Base-by-base conservation (phyloP, 2,888 invertebrate genomes). In the Eupeodes latifasciatus region DNA sequence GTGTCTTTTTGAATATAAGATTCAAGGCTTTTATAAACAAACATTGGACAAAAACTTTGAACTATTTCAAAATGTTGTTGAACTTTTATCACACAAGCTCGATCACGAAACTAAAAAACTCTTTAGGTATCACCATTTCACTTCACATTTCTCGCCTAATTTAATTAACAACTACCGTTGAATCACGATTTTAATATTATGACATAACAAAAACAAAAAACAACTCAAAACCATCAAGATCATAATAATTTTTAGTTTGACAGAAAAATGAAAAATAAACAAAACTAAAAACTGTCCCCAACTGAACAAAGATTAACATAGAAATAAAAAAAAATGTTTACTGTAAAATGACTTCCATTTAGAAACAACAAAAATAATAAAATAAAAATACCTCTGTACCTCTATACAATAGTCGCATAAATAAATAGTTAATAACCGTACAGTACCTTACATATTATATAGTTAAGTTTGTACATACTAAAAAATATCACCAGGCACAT, bases 341-440 rank as follows among this genome's bases (percentile, higher is more conserved):
- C 72, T 77, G 87, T 67, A 80, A 82, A 79, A 61, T 40, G 49
- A 82, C 82, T 82, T 86, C 75, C 71, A 86, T 78, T 78, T 74
- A 40, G 44, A 47, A 12, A 53, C 5, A 47, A 64, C n/a, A 40
- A 44, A 49, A 53, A 40, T 34, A 40, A 40, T 7, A 40, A 40
- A 5, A 40, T 27, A 72, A 72, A 72, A 72, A 86, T 74, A 71
- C 59, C 79, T 72, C 81, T 66, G 76, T 87, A 80, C 72, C 74
- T 77, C 59, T 34, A 7, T 4, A 74, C 72, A 80, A 53, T 57
- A 74, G 67, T 81, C 71, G 88, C 81, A 88, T 88, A 88, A 78
- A 85, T 88, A 88, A 88, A 88, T 88, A 88, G 84, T 85, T 88
- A 88, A 77, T 85, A 88, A 81, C 88, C 77, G 85, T 59, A 59